Conservation (phyloP, 1,140 invertebrate species). For the Acromyrmex echinatior region DNA sequence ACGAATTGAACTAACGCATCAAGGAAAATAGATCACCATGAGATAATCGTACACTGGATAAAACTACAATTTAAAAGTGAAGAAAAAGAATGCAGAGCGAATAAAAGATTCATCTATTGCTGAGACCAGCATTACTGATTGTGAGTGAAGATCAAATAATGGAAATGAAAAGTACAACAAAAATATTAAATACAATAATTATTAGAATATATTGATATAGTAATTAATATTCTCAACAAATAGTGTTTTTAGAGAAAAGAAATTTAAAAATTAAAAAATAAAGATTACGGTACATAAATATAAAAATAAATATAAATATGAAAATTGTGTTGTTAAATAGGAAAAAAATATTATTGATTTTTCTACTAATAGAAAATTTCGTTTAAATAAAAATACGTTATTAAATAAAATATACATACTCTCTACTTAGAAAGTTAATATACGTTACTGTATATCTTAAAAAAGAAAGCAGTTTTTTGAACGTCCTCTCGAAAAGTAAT, state of each 20-base stretch:
- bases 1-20: slow-evolving; percentile 48
- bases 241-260: not conserved
- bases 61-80: slow-evolving; percentile 19
- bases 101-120: not conserved
- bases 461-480: not conserved
- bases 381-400: not conserved
- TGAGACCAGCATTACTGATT: not conserved
- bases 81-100: not conserved
- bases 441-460: not conserved
- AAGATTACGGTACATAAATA: not conserved
- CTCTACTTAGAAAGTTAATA: not conserved
- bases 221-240: not conserved
- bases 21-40: slow-evolving; percentile 32
- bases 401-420: slow-evolving; percentile 1
- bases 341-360: not conserved
- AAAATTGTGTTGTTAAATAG: slow-evolving; percentile 6
- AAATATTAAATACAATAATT: not conserved
- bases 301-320: not conserved
- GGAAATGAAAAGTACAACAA: not conserved
- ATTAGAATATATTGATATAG: not conserved
- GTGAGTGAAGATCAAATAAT: not conserved
- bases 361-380: not conserved
- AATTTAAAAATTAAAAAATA: not conserved
- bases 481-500: not conserved
- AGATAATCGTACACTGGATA: slow-evolving; percentile 32